Percentiles rank a stretch among this genome's conserved stretches.
phyloP scores from a whole-genome alignment of 2,888 invertebrate genomes.

The Cetonia aurata region DNA sequence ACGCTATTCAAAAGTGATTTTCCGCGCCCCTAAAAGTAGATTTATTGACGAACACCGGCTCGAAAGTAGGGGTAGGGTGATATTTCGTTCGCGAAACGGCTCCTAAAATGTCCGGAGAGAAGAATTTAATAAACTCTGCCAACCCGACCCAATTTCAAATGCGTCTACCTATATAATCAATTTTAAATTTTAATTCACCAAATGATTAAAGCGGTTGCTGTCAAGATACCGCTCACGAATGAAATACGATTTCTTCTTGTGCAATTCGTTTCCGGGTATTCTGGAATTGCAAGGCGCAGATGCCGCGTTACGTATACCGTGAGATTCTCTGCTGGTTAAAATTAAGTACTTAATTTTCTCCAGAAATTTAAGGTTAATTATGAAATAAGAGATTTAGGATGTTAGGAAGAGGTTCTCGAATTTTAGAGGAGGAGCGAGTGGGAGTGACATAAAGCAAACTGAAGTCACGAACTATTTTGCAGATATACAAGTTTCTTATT shows the following conservation, averaged over 20 bases:
- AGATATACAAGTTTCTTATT: too few relatives aligned
- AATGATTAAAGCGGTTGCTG: slow-evolving; percentile 26
- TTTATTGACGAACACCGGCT: too few relatives aligned
- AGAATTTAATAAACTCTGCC: slow-evolving; percentile 27
- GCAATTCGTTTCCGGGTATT: neutral
- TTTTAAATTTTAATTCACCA: slow-evolving; percentile 33
- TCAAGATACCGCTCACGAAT: slow-evolving; percentile 7
- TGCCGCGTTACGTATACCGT: too few relatives aligned
- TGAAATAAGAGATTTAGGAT: too few relatives aligned
- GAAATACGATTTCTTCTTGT: slow-evolving; percentile 6
- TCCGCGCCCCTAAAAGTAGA: neutral
- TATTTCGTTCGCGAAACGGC: slow-evolving; percentile 6
- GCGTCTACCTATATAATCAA: slow-evolving; percentile 20
- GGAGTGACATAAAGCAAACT: too few relatives aligned
- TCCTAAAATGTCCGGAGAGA: slow-evolving; percentile 1
- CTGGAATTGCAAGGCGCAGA: neutral
- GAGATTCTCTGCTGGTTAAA: too few relatives aligned
- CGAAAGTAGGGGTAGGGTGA: neutral
- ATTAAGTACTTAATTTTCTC: too few relatives aligned
- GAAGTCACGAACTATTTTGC: too few relatives aligned
- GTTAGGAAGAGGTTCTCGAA: too few relatives aligned
- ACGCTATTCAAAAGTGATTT: slow-evolving; percentile 7
- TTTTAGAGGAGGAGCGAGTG: too few relatives aligned
- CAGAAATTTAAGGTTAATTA: too few relatives aligned
- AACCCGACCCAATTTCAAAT: neutral